Conservation (phyloP, 2,113 vertebrate species). For the Scortum barcoo region DNA sequence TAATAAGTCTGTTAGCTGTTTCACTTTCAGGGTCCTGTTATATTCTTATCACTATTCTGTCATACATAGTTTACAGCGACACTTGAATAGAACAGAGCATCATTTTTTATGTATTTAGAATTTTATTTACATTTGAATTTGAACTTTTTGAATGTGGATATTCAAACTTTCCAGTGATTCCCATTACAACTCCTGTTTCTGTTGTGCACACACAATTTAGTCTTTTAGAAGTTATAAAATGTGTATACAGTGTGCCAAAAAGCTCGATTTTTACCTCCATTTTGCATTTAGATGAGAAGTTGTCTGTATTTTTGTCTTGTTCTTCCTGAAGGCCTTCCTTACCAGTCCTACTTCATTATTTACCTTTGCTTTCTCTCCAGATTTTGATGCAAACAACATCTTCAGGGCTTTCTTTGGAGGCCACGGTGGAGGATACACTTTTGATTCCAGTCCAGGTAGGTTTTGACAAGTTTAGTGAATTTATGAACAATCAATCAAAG, state of each 20-base stretch:
- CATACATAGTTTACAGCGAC: not conserved
- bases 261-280: not conserved
- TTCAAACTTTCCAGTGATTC: not conserved
- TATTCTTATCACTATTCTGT: too few species aligned
- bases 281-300: not conserved
- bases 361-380: conserved; percentile 74
- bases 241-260: not conserved
- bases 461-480: not conserved
- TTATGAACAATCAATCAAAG: not conserved
- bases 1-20: not conserved
- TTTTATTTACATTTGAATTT: not conserved
- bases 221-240: not conserved
- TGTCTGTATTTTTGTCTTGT: not conserved
- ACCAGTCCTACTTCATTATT: not conserved
- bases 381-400: conserved; percentile 98
- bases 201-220: not conserved
- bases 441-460: conserved; percentile 88
- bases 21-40: too few species aligned
- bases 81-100: not conserved
- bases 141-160: not conserved
- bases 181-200: not conserved
- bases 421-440: conserved; percentile 91
- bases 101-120: too few species aligned
- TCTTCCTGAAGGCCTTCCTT: not conserved
- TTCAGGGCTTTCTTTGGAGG: conserved; percentile 97